A percentile compares a stretch with the other conserved stretches of the same genome.
Conservation (phyloP, 2,797 vertebrate genomes). For the Dermochelys coriacea region DNA sequence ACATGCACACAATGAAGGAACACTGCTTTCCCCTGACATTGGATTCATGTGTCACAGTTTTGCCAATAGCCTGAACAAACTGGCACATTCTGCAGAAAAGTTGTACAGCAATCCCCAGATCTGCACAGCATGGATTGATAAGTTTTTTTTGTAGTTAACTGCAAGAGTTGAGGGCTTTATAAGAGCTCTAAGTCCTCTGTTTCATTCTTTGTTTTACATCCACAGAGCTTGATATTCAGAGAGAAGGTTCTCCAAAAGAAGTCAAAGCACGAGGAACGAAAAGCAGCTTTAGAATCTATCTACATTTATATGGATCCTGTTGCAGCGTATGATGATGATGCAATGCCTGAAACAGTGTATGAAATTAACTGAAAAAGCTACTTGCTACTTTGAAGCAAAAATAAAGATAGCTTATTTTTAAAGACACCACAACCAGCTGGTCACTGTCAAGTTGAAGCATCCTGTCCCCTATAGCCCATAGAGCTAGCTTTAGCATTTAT, state of each 20-base stretch:
- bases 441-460: rapidly evolving
- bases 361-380: neutral
- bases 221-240: neutral
- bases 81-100: rapidly evolving
- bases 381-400: neutral
- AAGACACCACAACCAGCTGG: neutral
- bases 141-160: neutral
- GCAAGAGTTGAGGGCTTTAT: neutral
- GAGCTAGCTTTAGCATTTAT: no score
- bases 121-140: neutral
- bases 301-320: neutral
- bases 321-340: neutral
- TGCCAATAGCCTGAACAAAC: neutral
- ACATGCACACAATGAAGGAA: neutral
- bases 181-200: neutral
- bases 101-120: neutral
- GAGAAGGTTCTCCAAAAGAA: neutral
- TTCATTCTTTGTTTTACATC: neutral
- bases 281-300: neutral
- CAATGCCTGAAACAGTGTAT: neutral
- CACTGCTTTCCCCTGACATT: neutral
- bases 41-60: rapidly evolving
- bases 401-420: neutral
- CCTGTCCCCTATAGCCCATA: neutral
- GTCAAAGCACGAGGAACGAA: neutral